phyloP scores from a whole-genome alignment of 2,113 vertebrate species.

The Clinocottus analis region DNA sequence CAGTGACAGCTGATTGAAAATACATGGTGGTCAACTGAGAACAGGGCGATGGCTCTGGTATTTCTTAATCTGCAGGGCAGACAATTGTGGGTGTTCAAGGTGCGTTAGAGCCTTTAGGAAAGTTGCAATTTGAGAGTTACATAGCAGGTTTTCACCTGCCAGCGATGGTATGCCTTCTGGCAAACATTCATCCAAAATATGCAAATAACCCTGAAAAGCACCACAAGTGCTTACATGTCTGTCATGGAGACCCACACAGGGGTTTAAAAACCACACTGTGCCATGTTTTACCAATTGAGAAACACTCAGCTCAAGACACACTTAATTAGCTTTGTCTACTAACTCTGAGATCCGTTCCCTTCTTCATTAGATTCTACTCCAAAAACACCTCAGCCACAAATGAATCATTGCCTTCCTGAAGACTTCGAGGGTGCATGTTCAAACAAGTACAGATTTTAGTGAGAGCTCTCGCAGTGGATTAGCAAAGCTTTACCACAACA shows the following conservation, averaged over 20 bases:
- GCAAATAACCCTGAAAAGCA: constrained; percentile 30
- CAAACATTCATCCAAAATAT: constrained; percentile 1
- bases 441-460: constrained; percentile 40
- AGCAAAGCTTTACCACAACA: constrained; percentile 45
- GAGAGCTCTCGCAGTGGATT: constrained; percentile 36
- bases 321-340: constrained; percentile 61
- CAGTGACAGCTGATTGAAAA: background rate
- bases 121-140: background rate
- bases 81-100: background rate
- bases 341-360: constrained; percentile 31
- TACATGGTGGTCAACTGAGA: background rate
- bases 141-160: background rate
- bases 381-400: constrained; percentile 44
- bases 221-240: constrained; percentile 9
- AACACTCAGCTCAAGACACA: constrained; percentile 46
- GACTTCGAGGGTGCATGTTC: constrained; percentile 28
- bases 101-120: background rate
- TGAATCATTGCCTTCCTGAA: constrained; percentile 44
- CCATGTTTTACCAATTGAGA: constrained; percentile 37
- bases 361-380: constrained; percentile 56
- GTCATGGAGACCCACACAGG: constrained; percentile 15
- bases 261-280: constrained; percentile 44
- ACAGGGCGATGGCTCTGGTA: background rate
- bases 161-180: background rate
- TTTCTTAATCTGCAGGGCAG: background rate